Evolutionary conservation across 2,888 invertebrate species (phyloP), one percentile per base, ranked within the genome.

Genomic region (Yponomeuta evonymella): DNA sequence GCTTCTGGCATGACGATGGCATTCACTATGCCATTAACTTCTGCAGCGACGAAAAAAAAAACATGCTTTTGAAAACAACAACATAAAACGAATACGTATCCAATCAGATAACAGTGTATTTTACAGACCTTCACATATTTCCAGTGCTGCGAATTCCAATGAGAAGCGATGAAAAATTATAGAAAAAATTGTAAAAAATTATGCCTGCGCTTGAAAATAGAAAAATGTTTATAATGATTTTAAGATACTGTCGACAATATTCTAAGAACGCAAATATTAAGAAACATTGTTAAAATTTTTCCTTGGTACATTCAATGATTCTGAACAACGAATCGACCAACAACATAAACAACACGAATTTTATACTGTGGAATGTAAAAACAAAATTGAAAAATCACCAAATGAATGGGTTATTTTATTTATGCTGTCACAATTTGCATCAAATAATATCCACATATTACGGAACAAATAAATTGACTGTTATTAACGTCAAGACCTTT

Each of bases 111-210:
- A 77, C 76, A 72, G 83, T 86, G 84, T 85, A 85, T 85, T 75
- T 81, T 89, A 94, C 95, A 92, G 93, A 96, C 96, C 95, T 96
- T 96, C 83, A 95, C 93, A 90, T 96, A 95, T 89, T 95, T 96
- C 96, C 96, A 96, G 90, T 96, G 96, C 96, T 96, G 93, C 87
- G 84, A 79, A 85, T 87, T 43, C 87, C 77, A 83, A 81, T 80
- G 89, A 84, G 75, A 87, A 87, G 89, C 88, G 83, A 69, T 64
- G 48, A 65, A 48, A 70, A 70, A 70, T 51, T 9, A 67, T 48
- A 33, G 23, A n/a, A 67, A 67, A 67, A 48, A 0, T 48, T 48
- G 51, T 58, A 58, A 58, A 58, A 58, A 15, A 43, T 43, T 43
- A 15, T 15, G 12, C 51, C 51, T 58, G 51, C 51, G 15, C 12